phyloP scores from a whole-genome alignment of 2,888 invertebrate genomes.

The Limnephilus auricula region DNA sequence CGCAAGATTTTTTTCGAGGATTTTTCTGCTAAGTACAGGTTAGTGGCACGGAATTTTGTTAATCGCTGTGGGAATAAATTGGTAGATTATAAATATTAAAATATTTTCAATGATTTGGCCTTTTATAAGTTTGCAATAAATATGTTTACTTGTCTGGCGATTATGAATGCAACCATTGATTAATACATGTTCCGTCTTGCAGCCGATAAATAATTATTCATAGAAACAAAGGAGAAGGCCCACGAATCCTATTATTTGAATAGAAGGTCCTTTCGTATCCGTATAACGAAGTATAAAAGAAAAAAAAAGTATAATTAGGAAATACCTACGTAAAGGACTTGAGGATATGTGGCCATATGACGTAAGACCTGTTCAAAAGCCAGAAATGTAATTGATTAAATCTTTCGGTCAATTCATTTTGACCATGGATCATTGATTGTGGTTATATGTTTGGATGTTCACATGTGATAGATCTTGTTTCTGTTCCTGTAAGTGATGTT shows the following conservation, averaged over 20 bases:
- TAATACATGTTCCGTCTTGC: background rate
- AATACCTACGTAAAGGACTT: conserved; percentile 3
- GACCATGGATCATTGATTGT: background rate
- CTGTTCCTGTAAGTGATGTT: background rate
- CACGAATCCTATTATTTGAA: conserved; percentile 18
- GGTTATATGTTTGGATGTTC: background rate
- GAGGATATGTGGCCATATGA: background rate
- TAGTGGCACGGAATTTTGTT: too few species aligned
- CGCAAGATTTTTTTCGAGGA: background rate
- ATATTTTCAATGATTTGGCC: background rate
- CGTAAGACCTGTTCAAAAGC: background rate
- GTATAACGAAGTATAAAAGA: background rate
- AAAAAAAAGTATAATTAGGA: background rate
- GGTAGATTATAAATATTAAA: background rate
- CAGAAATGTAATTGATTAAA: conserved; percentile 5
- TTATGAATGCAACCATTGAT: background rate
- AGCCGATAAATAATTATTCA: background rate
- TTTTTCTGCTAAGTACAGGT: background rate
- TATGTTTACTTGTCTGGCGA: background rate
- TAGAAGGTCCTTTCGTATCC: conserved; percentile 27
- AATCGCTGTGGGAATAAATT: background rate
- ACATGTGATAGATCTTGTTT: background rate
- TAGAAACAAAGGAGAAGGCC: conserved; percentile 13
- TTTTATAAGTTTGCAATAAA: background rate
- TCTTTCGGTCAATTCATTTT: background rate